Base-by-base conservation (phyloP, 2,888 invertebrate species). In the Abrostola tripartita region DNA sequence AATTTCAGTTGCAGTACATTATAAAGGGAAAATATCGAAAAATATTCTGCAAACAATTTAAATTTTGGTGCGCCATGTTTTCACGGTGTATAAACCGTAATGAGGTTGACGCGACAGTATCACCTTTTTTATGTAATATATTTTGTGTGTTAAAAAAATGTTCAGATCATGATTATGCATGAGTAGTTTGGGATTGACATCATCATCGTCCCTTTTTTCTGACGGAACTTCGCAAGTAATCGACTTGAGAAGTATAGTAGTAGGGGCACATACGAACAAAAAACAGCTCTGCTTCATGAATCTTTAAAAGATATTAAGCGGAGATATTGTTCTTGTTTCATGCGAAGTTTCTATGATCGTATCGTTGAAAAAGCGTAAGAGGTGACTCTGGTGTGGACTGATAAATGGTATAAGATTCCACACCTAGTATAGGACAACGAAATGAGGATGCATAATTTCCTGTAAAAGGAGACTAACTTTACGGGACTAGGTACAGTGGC, bases 11-110 rank as follows among this genome's bases (percentile, higher is more conserved):
- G 60, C 47, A 68, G 10, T 51, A 38, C 60, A 61, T 44, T 47
- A 14, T 49, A 52, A 55, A 61, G 24, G 55, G 37, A 24, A 52
- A 65, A 52, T 37, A 44, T 36, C 24, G 5, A 24, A 40, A 52
- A 60, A 64, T 61, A 74, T 74, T 65, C 60, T 50, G 36, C 5
- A 38, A n/a, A 60, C 49, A 52, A 44, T 63, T 60, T 57, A 54
- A 52, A 65, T 50, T 41, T 55, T 44, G 36, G 42, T 41, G 47
- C 12, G 24, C 54, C 11, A 5, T 69, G 11, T 58, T 65, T 72
- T 70, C 52, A 65, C 65, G 52, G 66, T 54, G 38, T 58, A 76
- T 61, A 49, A 61, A 67, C 55, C 47, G 40, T 67, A 76, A 76
- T 76, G 51, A 76, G 56, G 44, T 67, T 58, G 63, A 71, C 54